Conservation (phyloP, 2,888 invertebrate genomes). For the Drosophila incognita region DNA sequence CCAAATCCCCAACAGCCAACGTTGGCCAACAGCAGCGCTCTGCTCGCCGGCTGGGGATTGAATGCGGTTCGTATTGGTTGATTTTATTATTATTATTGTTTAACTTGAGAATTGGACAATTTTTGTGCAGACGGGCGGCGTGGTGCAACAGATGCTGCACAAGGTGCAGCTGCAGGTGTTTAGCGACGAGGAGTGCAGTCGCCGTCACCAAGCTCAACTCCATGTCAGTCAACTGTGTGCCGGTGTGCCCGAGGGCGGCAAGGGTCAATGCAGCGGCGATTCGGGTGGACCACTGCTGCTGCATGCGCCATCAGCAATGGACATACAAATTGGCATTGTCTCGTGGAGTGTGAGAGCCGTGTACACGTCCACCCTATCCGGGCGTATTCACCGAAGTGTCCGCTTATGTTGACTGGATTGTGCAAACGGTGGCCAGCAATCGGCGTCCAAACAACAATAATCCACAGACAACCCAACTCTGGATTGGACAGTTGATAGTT, state of each 20-base stretch:
- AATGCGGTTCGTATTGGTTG: constrained; percentile 71
- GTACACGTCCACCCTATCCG: constrained; percentile 84
- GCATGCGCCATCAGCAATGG: constrained; percentile 52
- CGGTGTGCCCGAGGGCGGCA: constrained; percentile 85
- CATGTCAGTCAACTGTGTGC: constrained; percentile 85
- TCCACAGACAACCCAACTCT: constrained; percentile 37
- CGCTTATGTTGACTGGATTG: constrained; percentile 83
- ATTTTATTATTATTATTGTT: neutral
- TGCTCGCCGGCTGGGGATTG: constrained; percentile 84
- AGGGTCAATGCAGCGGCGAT: constrained; percentile 85
- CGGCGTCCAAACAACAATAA: constrained; percentile 1
- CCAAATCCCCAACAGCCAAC: constrained; percentile 67
- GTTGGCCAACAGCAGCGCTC: constrained; percentile 60
- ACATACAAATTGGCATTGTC: constrained; percentile 84
- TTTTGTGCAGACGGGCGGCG: constrained; percentile 80
- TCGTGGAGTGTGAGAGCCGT: constrained; percentile 86
- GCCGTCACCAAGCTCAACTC: constrained; percentile 73
- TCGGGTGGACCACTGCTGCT: constrained; percentile 85
- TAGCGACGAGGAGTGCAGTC: constrained; percentile 83
- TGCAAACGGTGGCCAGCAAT: constrained; percentile 63
- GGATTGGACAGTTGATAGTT: constrained; percentile 68
- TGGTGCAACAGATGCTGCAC: constrained; percentile 81
- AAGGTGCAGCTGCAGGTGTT: constrained; percentile 83
- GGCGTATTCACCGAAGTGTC: constrained; percentile 85
- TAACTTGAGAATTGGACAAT: neutral